Evolutionary conservation across 2,888 invertebrate species (phyloP).

Genomic region (Drosophila barbarae): DNA sequence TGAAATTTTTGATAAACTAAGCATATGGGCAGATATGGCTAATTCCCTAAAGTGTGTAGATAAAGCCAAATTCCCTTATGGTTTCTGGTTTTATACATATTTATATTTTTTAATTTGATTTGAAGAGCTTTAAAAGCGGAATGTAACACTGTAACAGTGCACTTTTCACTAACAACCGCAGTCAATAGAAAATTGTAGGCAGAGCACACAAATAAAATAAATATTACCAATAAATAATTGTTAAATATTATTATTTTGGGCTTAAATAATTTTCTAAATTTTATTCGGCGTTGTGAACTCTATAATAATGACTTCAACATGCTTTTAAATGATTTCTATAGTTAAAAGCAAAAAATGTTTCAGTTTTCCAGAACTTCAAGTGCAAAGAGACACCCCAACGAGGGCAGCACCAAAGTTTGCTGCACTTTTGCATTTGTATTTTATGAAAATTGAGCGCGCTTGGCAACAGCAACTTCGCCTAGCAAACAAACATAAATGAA

Average conservation of each 20-base stretch:
- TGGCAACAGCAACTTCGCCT: conserved; percentile 53
- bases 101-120: background rate
- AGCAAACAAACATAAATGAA: conserved; percentile 20
- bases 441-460: conserved; percentile 54
- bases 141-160: background rate
- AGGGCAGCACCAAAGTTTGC: conserved; percentile 12
- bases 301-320: background rate
- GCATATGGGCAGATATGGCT: background rate
- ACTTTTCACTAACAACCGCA: background rate
- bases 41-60: conserved; percentile 10
- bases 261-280: background rate
- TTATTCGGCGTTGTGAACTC: background rate
- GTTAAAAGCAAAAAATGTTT: background rate
- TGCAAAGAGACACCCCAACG: background rate
- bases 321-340: background rate
- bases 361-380: background rate
- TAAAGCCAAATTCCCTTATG: conserved; percentile 17
- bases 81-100: background rate
- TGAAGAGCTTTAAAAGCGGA: background rate
- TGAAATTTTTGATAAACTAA: conserved; percentile 13
- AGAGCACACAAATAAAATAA: background rate
- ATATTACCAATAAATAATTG: background rate
- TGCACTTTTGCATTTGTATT: conserved; percentile 18
- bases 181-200: background rate
- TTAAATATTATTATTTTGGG: background rate